Evolutionary conservation across 2,888 invertebrate species (phyloP).

Genomic region (Onchidella celtica): DNA sequence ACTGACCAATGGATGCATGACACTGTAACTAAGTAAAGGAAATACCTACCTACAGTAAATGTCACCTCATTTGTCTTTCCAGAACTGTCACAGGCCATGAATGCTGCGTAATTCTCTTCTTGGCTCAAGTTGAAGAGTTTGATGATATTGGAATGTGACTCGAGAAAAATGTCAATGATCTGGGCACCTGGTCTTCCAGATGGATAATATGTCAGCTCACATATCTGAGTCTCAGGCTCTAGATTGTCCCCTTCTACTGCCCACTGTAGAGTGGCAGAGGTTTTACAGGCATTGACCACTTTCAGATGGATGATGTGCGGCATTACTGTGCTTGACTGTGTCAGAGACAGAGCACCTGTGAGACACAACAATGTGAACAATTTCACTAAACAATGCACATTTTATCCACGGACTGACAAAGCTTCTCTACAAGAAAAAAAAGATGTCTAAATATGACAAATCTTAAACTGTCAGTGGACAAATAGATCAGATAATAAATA

Average conservation of each 20-base stretch:
- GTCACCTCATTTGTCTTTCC: conserved; percentile 16
- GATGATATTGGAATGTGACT: not conserved
- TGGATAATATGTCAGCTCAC: conserved; percentile 25
- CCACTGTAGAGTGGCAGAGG: not conserved
- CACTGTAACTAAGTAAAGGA: too few relatives aligned
- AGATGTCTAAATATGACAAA: too few relatives aligned
- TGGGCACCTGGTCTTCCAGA: not conserved
- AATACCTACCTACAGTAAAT: too few relatives aligned
- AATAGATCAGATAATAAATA: too few relatives aligned
- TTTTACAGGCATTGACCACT: not conserved
- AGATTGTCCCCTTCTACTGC: not conserved
- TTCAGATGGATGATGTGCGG: not conserved
- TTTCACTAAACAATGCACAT: too few relatives aligned
- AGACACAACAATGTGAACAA: too few relatives aligned
- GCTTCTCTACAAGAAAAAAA: too few relatives aligned
- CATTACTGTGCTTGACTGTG: not conserved
- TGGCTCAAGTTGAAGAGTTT: conserved; percentile 21
- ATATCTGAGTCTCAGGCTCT: not conserved
- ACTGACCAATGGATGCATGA: too few relatives aligned
- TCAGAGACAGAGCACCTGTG: not conserved
- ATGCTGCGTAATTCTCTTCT: conserved; percentile 20
- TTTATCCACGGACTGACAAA: too few relatives aligned
- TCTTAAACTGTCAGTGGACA: too few relatives aligned
- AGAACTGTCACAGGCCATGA: conserved; percentile 3
- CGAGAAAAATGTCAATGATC: conserved; percentile 10